These are phyloP conservation scores for Orestias chungarensis DNA, from an alignment of 2,797 vertebrate genomes.

Conservation along the genomic window DNA sequence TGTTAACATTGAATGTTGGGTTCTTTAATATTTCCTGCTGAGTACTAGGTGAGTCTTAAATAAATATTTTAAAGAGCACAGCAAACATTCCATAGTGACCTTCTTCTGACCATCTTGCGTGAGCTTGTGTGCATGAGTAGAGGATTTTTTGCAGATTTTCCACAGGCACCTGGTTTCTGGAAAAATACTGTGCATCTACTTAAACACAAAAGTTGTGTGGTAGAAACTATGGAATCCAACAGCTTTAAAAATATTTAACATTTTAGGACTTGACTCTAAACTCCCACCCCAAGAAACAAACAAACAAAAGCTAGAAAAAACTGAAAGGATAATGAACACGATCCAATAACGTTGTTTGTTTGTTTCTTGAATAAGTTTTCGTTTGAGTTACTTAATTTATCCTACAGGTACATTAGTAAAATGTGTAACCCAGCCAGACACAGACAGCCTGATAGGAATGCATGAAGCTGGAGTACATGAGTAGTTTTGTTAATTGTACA, in stretches of 20 bases:
- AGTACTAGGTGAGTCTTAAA: no score
- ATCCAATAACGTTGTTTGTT: background rate
- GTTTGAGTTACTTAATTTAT: constrained; percentile 26
- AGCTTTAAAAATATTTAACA: constrained; percentile 60
- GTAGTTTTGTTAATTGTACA: constrained; percentile 44
- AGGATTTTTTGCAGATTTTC: constrained; percentile 18
- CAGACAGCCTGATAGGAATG: constrained; percentile 57
- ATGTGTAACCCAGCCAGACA: constrained; percentile 35
- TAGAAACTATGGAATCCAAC: constrained; percentile 30
- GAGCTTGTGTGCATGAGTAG: background rate
- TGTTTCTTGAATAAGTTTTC: constrained; percentile 6
- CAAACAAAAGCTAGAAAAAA: no score
- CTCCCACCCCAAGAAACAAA: no score
- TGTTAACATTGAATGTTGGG: background rate
- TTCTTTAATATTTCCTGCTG: background rate
- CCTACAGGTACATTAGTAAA: constrained; percentile 23
- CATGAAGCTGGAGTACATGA: constrained; percentile 35
- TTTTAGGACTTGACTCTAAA: constrained; percentile 55
- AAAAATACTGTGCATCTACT: constrained; percentile 32
- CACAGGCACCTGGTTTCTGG: constrained; percentile 24
- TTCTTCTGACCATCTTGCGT: no score
- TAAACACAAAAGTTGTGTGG: constrained; percentile 32
- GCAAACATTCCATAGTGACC: constrained; percentile 14
- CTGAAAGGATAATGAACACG: constrained; percentile 29
- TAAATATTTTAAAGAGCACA: background rate